A percentile compares a stretch with the other conserved stretches of the same genome.
Conservation (phyloP, 2,797 vertebrate genomes). For the Girardinus metallicus region DNA sequence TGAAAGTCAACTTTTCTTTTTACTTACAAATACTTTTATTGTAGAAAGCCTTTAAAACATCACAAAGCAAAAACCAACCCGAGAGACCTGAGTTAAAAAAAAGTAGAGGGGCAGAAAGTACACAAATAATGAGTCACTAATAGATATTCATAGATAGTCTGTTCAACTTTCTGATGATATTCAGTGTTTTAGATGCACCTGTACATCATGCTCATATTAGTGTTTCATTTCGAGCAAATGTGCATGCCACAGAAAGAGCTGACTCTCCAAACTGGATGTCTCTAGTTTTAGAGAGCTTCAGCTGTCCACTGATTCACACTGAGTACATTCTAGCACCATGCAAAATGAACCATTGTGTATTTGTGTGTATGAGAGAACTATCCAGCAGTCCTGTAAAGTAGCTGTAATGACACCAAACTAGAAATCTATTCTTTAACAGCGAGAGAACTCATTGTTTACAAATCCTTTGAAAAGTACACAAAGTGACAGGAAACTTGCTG, state of each 20-base stretch:
- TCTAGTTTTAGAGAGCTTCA: conserved; percentile 48
- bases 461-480: conserved; percentile 59
- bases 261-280: conserved; percentile 34
- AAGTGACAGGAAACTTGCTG: conserved; percentile 60
- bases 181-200: neutral
- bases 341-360: conserved; percentile 30
- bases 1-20: neutral
- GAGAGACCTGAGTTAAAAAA: neutral
- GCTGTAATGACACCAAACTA: conserved; percentile 46
- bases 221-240: conserved; percentile 24
- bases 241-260: conserved; percentile 37
- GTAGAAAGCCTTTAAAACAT: neutral
- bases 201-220: neutral
- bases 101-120: neutral
- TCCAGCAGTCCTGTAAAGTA: conserved; percentile 63
- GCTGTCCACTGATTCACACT: conserved; percentile 30
- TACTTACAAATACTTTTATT: neutral
- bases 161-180: neutral
- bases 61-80: neutral
- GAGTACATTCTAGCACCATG: conserved; percentile 29
- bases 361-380: conserved; percentile 20
- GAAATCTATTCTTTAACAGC: conserved; percentile 46
- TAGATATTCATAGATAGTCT: neutral
- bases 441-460: conserved; percentile 60
- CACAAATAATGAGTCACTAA: neutral